Conservation (phyloP, 2,113 vertebrate genomes). For the Ciconia maguari region DNA sequence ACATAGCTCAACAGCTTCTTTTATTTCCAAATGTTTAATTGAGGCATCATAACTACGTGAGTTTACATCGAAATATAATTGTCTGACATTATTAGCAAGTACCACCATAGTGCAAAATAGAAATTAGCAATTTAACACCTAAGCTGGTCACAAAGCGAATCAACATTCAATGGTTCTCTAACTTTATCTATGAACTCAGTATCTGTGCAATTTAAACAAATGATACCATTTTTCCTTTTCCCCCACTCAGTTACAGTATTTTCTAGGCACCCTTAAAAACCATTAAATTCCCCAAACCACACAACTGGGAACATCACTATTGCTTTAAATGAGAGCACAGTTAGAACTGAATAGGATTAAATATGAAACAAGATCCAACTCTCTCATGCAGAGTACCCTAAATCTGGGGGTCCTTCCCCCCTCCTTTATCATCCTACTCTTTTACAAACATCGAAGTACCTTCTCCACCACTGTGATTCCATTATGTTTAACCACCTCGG, state of each 20-base stretch:
- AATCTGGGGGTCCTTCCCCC: neutral
- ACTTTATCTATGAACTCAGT: neutral
- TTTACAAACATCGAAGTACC: neutral
- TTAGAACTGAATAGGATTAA: neutral
- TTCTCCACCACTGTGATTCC: neutral
- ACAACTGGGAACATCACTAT: neutral
- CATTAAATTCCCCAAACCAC: neutral
- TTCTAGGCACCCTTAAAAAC: neutral
- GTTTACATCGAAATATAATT: neutral
- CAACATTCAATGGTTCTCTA: neutral
- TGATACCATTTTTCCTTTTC: neutral
- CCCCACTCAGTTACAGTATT: neutral
- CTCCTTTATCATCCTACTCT: neutral
- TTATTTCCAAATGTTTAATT: conserved; percentile 30
- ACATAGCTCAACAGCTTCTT: neutral
- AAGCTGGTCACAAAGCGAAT: neutral
- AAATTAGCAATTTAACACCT: conserved; percentile 8
- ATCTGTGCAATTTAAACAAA: neutral
- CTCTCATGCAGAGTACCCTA: neutral
- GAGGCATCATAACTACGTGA: neutral
- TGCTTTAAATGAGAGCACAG: neutral
- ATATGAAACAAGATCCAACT: neutral
- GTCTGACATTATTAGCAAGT: neutral
- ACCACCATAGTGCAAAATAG: neutral
- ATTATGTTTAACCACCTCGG: neutral